Base-by-base conservation (phyloP, 2,888 invertebrate genomes). In the Microdon myrmicae region DNA sequence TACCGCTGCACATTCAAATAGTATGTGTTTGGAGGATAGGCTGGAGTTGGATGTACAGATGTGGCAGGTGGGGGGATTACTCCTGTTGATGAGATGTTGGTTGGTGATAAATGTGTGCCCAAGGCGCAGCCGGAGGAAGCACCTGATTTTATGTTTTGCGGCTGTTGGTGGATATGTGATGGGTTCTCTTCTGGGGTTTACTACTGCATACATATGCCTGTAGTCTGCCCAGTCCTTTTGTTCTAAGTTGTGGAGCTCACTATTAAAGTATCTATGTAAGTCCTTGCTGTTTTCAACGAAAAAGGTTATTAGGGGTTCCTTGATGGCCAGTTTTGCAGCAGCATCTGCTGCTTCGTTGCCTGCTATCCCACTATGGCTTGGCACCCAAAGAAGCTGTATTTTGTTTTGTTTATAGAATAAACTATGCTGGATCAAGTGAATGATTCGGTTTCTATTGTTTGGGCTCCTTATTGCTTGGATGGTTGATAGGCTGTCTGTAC, bases 401-500 rank as follows among this genome's bases (percentile, higher is more conserved):
- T 32, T 32, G 1, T 20, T 31, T n/a, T 14, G 1, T 3, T 22
- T 17, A 5, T 13, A 22, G 4, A 43, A 29, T 1, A 43, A 16
- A 12, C 8, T 28, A 7, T 37, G 22, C 19, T 44, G 20, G 3
- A 58, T 58, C 3, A 9, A 2, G 6, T 6, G 9, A 3, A 35
- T 10, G 25, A 43, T 26, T n/a, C 22, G 25, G 8, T 20, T 26
- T 4, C 10, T 23, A 14, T 44, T 49, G n/a, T 9, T 26, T 1
- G 25, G 12, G n/a, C 49, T 58, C 4, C 9, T 31, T 5, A 51
- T 34, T 1, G 58, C 44, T 2, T 29, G 9, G 10, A 58, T 12
- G 3, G 26, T 22, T 12, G 58, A 58, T 5, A 58, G 28, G 7
- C 49, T 49, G 6, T 49, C 49, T 4, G 29, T 10, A 10, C 45